Conservation (phyloP, 2,888 invertebrate species). For the Troides helena region DNA sequence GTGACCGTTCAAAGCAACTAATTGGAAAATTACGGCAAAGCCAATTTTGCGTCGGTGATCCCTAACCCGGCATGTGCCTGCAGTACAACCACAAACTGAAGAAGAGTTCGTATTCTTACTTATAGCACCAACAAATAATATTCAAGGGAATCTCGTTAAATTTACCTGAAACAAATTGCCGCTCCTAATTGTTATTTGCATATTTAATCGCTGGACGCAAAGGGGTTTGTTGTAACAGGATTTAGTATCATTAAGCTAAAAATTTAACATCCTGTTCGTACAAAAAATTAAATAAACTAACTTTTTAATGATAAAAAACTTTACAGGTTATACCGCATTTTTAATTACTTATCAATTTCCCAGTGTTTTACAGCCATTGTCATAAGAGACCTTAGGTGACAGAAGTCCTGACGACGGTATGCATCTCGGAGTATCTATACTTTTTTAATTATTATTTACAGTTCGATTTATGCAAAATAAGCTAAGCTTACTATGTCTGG, state of each 20-base stretch:
- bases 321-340: too few species aligned
- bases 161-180: slow-evolving; percentile 24
- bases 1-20: slow-evolving; percentile 52
- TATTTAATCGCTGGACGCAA: slow-evolving; percentile 9
- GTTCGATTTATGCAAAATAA: too few species aligned
- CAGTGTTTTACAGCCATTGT: too few species aligned
- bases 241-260: not conserved
- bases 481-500: too few species aligned
- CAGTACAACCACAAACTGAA: slow-evolving; percentile 38
- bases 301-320: too few species aligned
- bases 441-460: too few species aligned
- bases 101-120: slow-evolving; percentile 21
- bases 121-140: slow-evolving; percentile 9
- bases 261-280: not conserved
- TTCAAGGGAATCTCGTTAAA: slow-evolving; percentile 25
- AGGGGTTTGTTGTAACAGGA: slow-evolving; percentile 1
- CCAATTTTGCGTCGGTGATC: slow-evolving; percentile 41
- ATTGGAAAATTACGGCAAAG: slow-evolving; percentile 54
- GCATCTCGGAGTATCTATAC: too few species aligned
- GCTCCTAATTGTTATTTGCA: slow-evolving; percentile 21
- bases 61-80: slow-evolving; percentile 36
- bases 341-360: too few species aligned
- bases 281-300: too few species aligned
- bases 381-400: too few species aligned
- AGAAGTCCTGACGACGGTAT: too few species aligned